Evolutionary conservation across 2,113 vertebrate genomes (phyloP).

Genomic region (Epinephelus moara): DNA sequence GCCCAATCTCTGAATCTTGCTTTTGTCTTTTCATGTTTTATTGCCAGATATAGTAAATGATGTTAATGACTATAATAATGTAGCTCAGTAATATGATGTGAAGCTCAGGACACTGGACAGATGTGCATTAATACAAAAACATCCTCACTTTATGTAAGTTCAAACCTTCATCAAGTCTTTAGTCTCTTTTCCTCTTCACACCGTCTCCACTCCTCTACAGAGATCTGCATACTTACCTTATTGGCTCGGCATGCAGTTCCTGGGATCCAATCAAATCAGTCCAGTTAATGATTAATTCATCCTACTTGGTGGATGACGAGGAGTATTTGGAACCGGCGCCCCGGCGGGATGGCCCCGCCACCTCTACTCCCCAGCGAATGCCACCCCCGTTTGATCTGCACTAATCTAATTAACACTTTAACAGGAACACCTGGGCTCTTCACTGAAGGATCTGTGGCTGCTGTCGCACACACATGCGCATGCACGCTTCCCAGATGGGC

Average conservation of each 20-base stretch:
- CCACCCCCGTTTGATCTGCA: constrained; percentile 80
- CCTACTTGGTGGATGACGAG: constrained; percentile 73
- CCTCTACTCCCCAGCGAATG: constrained; percentile 65
- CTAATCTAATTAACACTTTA: constrained; percentile 86
- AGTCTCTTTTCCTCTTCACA: background rate
- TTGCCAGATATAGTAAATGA: background rate
- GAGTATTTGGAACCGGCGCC: constrained; percentile 50
- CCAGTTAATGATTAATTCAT: constrained; percentile 73
- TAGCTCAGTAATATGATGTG: background rate
- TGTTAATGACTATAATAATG: background rate
- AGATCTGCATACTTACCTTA: background rate
- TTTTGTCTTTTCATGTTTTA: background rate
- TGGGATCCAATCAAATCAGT: constrained; percentile 58
- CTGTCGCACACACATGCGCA: background rate
- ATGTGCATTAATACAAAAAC: background rate
- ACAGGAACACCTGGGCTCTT: constrained; percentile 86
- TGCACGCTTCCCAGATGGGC: constrained; percentile 78
- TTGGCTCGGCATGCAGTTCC: constrained; percentile 12
- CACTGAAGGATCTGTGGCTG: constrained; percentile 60
- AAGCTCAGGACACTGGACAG: background rate
- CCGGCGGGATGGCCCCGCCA: constrained; percentile 57
- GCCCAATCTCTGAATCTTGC: background rate
- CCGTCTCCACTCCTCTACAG: background rate
- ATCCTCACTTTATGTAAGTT: background rate
- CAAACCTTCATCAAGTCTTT: background rate